These are phyloP conservation scores for Agrypnus murinus DNA, from an alignment of 2,888 invertebrate species.

Conservation along the genomic window DNA sequence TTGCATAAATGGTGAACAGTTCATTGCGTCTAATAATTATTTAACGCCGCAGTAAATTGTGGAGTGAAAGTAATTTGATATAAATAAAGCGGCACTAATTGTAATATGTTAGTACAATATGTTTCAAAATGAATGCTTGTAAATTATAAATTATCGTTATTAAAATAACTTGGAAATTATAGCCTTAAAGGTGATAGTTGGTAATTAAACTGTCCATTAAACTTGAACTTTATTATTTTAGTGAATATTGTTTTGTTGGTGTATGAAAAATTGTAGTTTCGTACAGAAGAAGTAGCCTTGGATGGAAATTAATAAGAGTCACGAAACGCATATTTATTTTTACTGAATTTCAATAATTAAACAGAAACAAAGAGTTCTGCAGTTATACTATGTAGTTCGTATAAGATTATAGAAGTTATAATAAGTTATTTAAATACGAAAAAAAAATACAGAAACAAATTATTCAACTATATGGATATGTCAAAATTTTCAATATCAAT, in stretches of 20 bases:
- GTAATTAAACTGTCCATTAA: constrained; percentile 10
- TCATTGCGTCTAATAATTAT: constrained; percentile 1
- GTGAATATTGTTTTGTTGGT: neutral
- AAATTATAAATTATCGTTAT: constrained; percentile 12
- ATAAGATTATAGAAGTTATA: no score
- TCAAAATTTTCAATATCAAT: no score
- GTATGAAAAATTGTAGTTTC: constrained; percentile 3
- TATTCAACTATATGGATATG: no score
- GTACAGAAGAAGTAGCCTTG: neutral
- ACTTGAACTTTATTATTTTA: neutral
- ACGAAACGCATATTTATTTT: no score
- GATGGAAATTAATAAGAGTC: neutral
- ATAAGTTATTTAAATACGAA: no score
- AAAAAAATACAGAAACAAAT: no score
- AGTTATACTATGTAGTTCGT: no score
- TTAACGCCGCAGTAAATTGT: constrained; percentile 7
- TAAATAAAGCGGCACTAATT: constrained; percentile 27
- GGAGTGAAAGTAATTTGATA: constrained; percentile 14
- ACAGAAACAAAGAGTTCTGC: no score
- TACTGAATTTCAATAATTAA: no score
- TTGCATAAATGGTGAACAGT: constrained; percentile 3
- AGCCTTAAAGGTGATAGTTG: constrained; percentile 13
- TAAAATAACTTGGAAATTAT: constrained; percentile 6
- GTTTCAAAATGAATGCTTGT: constrained; percentile 5
- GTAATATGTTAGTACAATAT: constrained; percentile 4